Evolutionary conservation across 2,888 invertebrate species (phyloP).

Genomic region (Coenonympha arcania): DNA sequence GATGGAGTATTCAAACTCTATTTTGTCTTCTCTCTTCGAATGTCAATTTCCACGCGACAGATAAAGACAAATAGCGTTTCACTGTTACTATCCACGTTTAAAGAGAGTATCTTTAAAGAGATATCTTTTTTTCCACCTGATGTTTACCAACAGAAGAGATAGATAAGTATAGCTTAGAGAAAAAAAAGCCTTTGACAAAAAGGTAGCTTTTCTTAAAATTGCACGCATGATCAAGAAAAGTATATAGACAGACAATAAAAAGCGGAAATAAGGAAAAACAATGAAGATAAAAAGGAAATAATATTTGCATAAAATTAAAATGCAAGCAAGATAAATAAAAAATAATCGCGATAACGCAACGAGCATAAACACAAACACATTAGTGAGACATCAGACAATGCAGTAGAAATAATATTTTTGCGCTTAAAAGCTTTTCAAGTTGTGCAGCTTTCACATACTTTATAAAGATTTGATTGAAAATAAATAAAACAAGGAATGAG

Average conservation of each 20-base stretch:
- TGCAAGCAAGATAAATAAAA: not conserved
- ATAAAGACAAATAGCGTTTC: no score
- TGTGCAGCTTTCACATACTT: not conserved
- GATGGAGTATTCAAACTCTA: no score
- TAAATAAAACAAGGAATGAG: no score
- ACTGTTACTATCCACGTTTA: no score
- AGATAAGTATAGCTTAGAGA: not conserved
- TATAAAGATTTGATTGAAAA: not conserved
- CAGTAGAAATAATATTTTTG: not conserved
- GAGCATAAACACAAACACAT: slow-evolving; percentile 5
- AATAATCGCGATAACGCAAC: not conserved
- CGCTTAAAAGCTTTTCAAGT: slow-evolving; percentile 3
- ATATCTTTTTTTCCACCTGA: no score
- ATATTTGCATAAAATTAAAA: slow-evolving; percentile 2
- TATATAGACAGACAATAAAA: not conserved
- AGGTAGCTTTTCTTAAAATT: not conserved
- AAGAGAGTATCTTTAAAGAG: no score
- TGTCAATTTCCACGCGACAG: no score
- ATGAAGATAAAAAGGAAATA: not conserved
- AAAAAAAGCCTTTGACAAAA: not conserved
- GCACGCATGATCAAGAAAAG: not conserved
- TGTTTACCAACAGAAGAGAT: no score
- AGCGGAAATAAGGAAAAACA: not conserved
- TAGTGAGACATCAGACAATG: slow-evolving; percentile 2
- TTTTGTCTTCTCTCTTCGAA: no score